These are phyloP conservation scores for Eudyptes chrysolophus DNA, from an alignment of 2,113 vertebrate genomes.

Conservation along the genomic window DNA sequence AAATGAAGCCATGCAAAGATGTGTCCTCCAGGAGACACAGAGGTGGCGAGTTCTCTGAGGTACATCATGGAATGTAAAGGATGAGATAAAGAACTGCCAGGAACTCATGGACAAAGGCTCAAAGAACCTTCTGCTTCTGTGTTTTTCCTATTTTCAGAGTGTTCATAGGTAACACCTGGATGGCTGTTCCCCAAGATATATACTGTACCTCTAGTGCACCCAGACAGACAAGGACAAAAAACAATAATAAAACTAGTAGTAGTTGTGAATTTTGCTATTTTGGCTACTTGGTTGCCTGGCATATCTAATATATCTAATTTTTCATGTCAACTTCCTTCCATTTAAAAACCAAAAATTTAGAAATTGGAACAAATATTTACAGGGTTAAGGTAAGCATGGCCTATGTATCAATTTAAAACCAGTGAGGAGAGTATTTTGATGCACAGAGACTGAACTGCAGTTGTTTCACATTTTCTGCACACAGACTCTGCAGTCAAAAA, in stretches of 20 bases:
- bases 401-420: not conserved
- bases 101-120: not conserved
- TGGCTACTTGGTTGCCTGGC: not conserved
- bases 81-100: not conserved
- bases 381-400: not conserved
- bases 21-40: not conserved
- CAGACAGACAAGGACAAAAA: not conserved
- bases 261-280: not conserved
- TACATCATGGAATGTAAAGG: not conserved
- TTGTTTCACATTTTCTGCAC: not conserved
- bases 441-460: not conserved
- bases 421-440: not conserved
- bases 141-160: not conserved
- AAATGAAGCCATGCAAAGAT: not conserved
- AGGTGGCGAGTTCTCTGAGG: not conserved
- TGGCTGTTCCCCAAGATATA: not conserved
- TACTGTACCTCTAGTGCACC: not conserved
- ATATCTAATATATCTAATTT: not conserved
- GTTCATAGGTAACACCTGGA: not conserved
- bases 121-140: not conserved
- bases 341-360: not conserved
- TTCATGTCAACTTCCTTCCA: not conserved
- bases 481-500: not conserved
- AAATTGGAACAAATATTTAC: not conserved
- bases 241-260: accelerated